Conservation (phyloP, 2,797 vertebrate species). For the Tapera naevia region DNA sequence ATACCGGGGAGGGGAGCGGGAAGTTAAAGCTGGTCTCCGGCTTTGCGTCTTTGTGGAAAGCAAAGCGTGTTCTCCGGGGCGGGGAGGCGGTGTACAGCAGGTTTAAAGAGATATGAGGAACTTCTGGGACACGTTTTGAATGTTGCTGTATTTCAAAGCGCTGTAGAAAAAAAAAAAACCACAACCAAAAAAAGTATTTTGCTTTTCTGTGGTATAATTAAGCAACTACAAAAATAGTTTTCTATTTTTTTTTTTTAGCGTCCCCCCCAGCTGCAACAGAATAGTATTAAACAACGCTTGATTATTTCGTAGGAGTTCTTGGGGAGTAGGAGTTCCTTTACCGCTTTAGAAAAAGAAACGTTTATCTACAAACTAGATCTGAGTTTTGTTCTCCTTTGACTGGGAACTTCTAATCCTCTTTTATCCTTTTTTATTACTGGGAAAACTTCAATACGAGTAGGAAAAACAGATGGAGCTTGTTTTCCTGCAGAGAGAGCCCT, state of each 20-base stretch:
- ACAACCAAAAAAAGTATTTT: neutral
- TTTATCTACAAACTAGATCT: neutral
- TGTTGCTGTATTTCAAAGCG: neutral
- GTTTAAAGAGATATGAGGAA: neutral
- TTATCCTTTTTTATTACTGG: neutral
- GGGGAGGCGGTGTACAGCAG: neutral
- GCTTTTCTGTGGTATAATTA: neutral
- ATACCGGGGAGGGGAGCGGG: accelerated
- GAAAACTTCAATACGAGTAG: neutral
- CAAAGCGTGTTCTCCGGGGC: neutral
- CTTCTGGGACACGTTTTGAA: neutral
- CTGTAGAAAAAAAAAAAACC: neutral
- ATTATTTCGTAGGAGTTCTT: neutral
- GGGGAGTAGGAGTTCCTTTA: neutral
- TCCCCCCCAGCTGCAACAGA: neutral
- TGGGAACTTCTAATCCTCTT: neutral
- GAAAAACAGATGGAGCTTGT: neutral
- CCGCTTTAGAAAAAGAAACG: neutral
- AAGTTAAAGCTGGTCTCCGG: neutral
- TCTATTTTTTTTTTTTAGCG: neutral
- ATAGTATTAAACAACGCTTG: neutral
- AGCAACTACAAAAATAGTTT: neutral
- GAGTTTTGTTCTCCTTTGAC: neutral
- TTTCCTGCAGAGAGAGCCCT: neutral
- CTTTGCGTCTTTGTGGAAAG: no score